Percentiles rank a stretch among this genome's conserved stretches.
Evolutionary conservation across 2,113 vertebrate genomes (phyloP).

Genomic region (Actinemys pallida): DNA sequence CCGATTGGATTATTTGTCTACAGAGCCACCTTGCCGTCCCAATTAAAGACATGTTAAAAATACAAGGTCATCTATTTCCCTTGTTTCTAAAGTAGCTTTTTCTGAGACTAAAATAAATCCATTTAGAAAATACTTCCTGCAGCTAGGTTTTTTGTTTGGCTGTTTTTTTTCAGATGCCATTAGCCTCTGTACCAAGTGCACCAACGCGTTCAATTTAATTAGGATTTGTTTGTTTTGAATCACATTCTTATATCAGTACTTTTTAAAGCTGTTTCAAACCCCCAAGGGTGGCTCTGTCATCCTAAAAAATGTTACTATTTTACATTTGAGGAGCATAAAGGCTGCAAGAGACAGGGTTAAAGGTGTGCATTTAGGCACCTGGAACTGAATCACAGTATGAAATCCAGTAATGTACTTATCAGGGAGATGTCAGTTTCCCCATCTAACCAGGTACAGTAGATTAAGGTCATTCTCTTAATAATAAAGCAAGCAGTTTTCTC

Average conservation of each 20-base stretch:
- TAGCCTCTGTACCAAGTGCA: background rate
- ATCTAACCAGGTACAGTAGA: background rate
- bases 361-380: background rate
- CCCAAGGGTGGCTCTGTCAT: background rate
- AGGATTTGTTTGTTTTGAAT: background rate
- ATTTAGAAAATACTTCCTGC: background rate
- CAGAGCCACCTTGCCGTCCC: background rate
- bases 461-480: background rate
- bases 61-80: background rate
- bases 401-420: background rate
- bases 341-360: background rate
- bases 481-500: background rate
- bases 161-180: background rate
- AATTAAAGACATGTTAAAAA: background rate
- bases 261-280: background rate
- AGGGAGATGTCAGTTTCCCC: background rate
- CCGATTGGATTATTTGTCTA: background rate
- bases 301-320: background rate
- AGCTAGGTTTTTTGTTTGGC: background rate
- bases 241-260: no score
- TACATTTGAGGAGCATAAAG: background rate
- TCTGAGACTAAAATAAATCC: background rate
- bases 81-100: background rate
- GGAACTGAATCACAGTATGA: background rate
- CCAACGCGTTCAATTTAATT: background rate